phyloP scores from a whole-genome alignment of 2,797 vertebrate genomes.

The Hippocampus kuda region DNA sequence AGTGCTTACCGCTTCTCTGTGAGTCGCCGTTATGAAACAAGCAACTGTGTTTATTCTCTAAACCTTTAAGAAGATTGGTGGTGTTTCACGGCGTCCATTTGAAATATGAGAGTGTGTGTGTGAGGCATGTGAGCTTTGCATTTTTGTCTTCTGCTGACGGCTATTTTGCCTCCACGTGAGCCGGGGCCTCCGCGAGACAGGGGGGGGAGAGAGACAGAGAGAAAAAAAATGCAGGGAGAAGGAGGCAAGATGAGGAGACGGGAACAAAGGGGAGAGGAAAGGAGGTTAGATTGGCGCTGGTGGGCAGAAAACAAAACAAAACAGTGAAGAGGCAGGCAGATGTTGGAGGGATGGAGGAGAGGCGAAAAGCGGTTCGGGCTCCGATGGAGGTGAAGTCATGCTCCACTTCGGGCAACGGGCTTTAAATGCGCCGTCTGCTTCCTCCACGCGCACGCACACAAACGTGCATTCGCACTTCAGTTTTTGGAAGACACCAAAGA shows the following conservation, averaged over 20 bases:
- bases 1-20: constrained; percentile 41
- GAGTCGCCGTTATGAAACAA: constrained; percentile 48
- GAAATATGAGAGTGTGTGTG: constrained; percentile 15
- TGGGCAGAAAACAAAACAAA: background rate
- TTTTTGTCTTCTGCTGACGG: constrained; percentile 43
- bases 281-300: background rate
- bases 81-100: constrained; percentile 32
- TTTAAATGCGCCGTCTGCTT: constrained; percentile 41
- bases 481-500: background rate
- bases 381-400: constrained; percentile 48
- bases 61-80: constrained; percentile 67
- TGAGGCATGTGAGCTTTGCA: constrained; percentile 41
- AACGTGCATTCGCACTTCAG: background rate
- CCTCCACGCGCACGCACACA: constrained; percentile 7
- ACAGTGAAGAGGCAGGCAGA: background rate
- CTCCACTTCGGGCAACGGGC: constrained; percentile 39
- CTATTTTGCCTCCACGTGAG: constrained; percentile 45
- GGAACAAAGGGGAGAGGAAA: constrained; percentile 2
- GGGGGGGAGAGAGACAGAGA: too few species aligned
- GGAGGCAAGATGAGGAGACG: background rate
- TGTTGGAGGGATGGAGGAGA: constrained; percentile 9
- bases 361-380: constrained; percentile 36
- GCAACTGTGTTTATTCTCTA: constrained; percentile 55
- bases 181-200: background rate
- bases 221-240: constrained; percentile 9